A percentile compares a stretch with the other conserved stretches of the same genome.
phyloP scores from a whole-genome alignment of 2,888 invertebrate genomes.

The Tolmerus cingulatus region DNA sequence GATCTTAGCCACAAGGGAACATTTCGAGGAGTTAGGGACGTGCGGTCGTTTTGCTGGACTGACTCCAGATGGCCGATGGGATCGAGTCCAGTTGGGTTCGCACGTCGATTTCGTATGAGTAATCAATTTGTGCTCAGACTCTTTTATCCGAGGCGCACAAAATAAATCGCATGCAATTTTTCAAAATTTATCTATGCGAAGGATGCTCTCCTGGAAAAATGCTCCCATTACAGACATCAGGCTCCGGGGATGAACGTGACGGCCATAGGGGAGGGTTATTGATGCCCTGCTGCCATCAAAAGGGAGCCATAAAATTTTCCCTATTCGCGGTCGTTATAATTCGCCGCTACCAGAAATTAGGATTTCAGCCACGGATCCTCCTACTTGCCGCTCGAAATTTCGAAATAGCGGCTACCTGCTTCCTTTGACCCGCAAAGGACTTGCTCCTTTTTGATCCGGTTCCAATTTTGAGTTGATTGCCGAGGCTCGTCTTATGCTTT shows the following conservation, averaged over 20 bases:
- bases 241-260: background rate
- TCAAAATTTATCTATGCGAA: conserved; percentile 14
- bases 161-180: conserved; percentile 32
- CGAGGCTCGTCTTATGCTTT: background rate
- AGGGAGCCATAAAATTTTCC: background rate
- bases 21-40: background rate
- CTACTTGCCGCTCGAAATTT: background rate
- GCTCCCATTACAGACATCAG: background rate
- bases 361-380: background rate
- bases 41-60: background rate
- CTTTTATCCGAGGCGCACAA: background rate
- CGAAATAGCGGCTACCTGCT: background rate
- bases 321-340: conserved; percentile 1
- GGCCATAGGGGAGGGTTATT: background rate
- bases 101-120: conserved; percentile 6
- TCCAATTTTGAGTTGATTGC: background rate
- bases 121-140: conserved; percentile 9
- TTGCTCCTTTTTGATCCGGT: background rate
- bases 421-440: background rate
- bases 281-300: background rate
- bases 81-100: background rate
- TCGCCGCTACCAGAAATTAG: conserved; percentile 15
- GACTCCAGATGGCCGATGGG: background rate
- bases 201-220: background rate
- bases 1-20: conserved; percentile 9